Evolutionary conservation across 2,888 invertebrate genomes (phyloP).

Genomic region (Nephrocerus scutellatus): DNA sequence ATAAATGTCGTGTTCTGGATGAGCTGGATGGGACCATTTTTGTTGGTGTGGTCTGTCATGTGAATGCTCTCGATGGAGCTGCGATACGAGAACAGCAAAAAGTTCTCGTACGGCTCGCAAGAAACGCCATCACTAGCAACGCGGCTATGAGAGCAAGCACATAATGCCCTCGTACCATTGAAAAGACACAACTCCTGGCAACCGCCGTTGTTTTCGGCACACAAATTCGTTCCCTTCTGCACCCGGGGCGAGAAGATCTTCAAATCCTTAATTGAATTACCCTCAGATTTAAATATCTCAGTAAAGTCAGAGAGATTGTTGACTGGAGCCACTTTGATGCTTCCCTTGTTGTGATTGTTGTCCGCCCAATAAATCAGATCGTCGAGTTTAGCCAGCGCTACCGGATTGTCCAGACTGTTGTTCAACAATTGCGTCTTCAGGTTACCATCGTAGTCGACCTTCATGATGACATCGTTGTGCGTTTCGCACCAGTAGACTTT

Average conservation of each 20-base stretch:
- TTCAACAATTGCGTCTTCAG: slow-evolving; percentile 51
- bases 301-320: slow-evolving; percentile 53
- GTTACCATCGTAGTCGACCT: slow-evolving; percentile 63
- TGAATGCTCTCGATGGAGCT: slow-evolving; percentile 75
- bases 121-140: slow-evolving; percentile 57
- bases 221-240: slow-evolving; percentile 58
- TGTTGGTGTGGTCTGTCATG: slow-evolving; percentile 61
- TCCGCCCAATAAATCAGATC: slow-evolving; percentile 72
- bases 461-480: slow-evolving; percentile 62
- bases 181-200: slow-evolving; percentile 75
- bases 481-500: slow-evolving; percentile 78
- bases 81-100: slow-evolving; percentile 77
- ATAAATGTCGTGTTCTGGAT: slow-evolving; percentile 66
- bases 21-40: slow-evolving; percentile 70
- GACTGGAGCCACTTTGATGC: slow-evolving; percentile 58
- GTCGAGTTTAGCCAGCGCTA: slow-evolving; percentile 59
- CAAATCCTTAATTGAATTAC: slow-evolving; percentile 64
- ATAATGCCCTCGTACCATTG: slow-evolving; percentile 60
- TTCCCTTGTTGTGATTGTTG: slow-evolving; percentile 51
- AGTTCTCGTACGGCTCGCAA: slow-evolving; percentile 70
- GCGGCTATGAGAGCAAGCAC: slow-evolving; percentile 78
- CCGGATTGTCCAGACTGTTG: slow-evolving; percentile 54
- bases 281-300: slow-evolving; percentile 54
- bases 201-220: slow-evolving; percentile 59
- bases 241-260: slow-evolving; percentile 54